Evolutionary conservation across 2,888 invertebrate species (phyloP), one percentile per base, ranked within the genome.

Genomic region (Octodonta nipae): DNA sequence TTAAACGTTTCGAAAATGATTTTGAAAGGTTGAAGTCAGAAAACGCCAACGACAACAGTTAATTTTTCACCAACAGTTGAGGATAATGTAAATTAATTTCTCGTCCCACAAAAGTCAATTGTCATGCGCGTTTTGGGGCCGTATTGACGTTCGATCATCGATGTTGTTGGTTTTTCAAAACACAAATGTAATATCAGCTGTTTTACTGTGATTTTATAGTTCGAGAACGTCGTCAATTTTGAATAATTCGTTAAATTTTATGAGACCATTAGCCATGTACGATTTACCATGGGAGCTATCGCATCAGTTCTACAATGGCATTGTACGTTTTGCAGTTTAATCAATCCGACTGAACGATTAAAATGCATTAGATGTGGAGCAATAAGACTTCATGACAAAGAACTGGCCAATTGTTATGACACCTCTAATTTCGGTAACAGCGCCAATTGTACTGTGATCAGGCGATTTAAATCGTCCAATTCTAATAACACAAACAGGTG

Each of bases 241-340:
- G 31, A 30, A 38, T 36, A 37, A 41, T 48, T 46, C 44, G 50
- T 50, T 50, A 46, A 48, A 22, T 3, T 22, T 10, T 22, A 22
- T 22, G 10, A 22, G n/a, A 42, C 41, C 45, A 33, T 26, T 47
- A 47, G 49, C 51, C 53, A 68, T 69, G 68, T 64, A 61, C 64
- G 59, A 62, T 54, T 52, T 59, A 68, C 61, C 60, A 87, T 87
- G 87, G 87, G 87, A 67, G 85, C 86, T 64, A 86, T 86, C 70
- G 85, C 86, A 67, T 87, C 87, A 64, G 86, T 87, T 69, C 75
- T 87, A 64, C 87, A 87, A 71, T 88, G 86, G 86, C 81, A 84
- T 70, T 87, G 87, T 72, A 75, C 75, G 64, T 74, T 77, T 65
- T 87, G 87, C 70, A 76, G 80, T 67, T 75, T 81, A 65, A 85